Conservation (phyloP, 2,797 vertebrate genomes). For the Zalophus californianus region DNA sequence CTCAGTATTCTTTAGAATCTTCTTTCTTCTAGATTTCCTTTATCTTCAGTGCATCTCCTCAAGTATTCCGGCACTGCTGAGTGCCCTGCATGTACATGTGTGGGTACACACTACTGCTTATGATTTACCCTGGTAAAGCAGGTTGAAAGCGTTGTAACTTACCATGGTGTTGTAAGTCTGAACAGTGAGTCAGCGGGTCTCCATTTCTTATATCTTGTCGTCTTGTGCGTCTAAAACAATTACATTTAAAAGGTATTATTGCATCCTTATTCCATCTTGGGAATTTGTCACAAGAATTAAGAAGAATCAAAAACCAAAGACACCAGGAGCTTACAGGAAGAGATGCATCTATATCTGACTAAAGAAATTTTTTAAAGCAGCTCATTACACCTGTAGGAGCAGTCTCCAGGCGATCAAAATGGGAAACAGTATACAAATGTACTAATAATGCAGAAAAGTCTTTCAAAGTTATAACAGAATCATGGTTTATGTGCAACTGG, state of each 20-base stretch:
- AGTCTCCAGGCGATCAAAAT: conserved; percentile 45
- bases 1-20: neutral
- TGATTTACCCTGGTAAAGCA: neutral
- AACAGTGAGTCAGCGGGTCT: conserved; percentile 98
- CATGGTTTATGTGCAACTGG: neutral
- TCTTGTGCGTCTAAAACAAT: conserved; percentile 94
- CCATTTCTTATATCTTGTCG: conserved; percentile 98
- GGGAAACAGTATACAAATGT: conserved; percentile 2
- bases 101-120: neutral
- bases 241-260: conserved; percentile 71
- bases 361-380: conserved; percentile 49
- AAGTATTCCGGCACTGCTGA: rapidly evolving
- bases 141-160: conserved; percentile 72
- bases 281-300: conserved; percentile 39
- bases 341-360: neutral
- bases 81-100: rapidly evolving
- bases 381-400: conserved; percentile 12
- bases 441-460: neutral
- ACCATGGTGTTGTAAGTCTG: conserved; percentile 97
- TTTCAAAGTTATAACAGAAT: conserved; percentile 49
- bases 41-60: neutral
- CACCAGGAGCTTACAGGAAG: neutral
- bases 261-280: neutral
- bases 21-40: neutral
- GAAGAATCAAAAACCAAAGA: conserved; percentile 25